These are phyloP conservation scores for Heliconius charithonia DNA, from an alignment of 2,888 invertebrate species.

Conservation along the genomic window DNA sequence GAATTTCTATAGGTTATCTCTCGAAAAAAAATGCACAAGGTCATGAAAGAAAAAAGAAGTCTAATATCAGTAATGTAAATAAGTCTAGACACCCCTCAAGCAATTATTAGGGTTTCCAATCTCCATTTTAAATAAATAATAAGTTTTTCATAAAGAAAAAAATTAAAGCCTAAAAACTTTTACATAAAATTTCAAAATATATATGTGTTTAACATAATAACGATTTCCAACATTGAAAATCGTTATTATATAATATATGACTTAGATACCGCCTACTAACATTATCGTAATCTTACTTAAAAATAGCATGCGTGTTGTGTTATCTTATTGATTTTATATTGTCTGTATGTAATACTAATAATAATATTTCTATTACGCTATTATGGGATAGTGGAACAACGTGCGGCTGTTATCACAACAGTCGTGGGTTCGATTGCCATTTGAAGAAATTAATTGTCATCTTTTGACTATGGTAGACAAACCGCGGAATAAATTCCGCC, in stretches of 20 bases:
- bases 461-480: not conserved
- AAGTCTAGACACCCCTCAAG: not conserved
- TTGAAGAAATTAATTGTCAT: slow-evolving; percentile 1
- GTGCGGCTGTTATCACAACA: no score
- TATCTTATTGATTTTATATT: slow-evolving; percentile 11
- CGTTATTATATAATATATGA: not conserved
- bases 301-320: not conserved
- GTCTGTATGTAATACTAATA: not conserved
- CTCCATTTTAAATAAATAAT: not conserved
- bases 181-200: not conserved
- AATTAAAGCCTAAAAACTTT: not conserved
- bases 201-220: no score
- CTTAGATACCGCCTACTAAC: not conserved
- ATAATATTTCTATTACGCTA: not conserved
- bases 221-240: not conserved
- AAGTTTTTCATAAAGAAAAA: not conserved
- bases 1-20: no score
- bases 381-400: not conserved
- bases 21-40: no score
- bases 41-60: not conserved
- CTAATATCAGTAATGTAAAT: not conserved
- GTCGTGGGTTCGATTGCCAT: not conserved
- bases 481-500: not conserved
- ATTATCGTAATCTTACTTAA: not conserved
- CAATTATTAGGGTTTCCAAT: no score